phyloP scores from a whole-genome alignment of 2,113 vertebrate genomes.

The Sylvia atricapilla region DNA sequence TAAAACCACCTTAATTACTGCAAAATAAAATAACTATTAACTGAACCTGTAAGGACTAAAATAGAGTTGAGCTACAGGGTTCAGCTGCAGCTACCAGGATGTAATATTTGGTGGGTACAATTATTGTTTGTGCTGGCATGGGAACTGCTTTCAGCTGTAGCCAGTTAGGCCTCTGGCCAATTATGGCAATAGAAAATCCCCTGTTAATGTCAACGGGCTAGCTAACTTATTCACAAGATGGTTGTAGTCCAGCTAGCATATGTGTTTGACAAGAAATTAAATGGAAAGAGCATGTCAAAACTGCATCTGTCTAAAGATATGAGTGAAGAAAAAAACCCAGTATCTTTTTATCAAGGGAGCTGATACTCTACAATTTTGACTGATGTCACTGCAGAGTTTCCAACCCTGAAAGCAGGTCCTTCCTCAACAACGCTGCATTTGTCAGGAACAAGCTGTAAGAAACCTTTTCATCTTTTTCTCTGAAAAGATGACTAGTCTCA shows the following conservation, averaged over 20 bases:
- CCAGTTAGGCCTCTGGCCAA: background rate
- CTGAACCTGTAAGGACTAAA: background rate
- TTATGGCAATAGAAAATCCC: background rate
- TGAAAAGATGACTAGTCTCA: background rate
- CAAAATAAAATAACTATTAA: background rate
- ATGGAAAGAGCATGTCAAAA: background rate
- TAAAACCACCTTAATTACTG: background rate
- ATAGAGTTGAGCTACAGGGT: background rate
- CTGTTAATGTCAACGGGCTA: background rate
- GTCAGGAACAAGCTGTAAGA: background rate
- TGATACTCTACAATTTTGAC: background rate
- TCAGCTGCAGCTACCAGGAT: background rate
- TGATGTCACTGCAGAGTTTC: background rate
- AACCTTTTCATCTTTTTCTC: background rate
- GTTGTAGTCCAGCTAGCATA: background rate
- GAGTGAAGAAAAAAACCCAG: background rate
- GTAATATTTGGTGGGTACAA: background rate
- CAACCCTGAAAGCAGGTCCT: background rate
- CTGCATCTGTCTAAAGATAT: background rate
- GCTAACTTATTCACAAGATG: background rate
- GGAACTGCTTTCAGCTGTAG: conserved; percentile 14
- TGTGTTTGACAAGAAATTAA: background rate
- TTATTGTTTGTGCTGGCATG: conserved; percentile 29
- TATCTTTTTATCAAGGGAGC: background rate
- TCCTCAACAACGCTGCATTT: background rate